phyloP scores from a whole-genome alignment of 37 sponge, comb jelly and placozoan genomes.

The Tethya wilhelma region DNA sequence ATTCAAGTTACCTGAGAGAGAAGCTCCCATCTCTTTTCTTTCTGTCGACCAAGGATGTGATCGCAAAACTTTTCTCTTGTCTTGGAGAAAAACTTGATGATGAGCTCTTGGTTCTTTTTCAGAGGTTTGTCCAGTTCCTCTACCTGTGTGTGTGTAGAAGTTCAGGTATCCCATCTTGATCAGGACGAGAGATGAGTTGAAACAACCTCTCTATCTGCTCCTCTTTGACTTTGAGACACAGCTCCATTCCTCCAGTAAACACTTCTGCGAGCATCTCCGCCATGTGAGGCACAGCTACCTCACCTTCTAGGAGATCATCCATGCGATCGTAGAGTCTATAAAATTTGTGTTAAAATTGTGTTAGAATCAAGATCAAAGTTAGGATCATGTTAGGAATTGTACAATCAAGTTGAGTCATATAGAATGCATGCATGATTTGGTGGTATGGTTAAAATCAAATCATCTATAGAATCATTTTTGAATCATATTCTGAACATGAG shows the following conservation, averaged over 20 bases:
- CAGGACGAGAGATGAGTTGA: constrained; percentile 1
- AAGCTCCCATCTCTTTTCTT: constrained; percentile 7
- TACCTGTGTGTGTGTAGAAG: constrained; percentile 64
- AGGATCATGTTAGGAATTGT: neutral
- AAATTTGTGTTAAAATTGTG: neutral
- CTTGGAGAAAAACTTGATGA: constrained; percentile 63
- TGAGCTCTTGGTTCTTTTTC: constrained; percentile 65
- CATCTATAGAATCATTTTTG: constrained; percentile 13
- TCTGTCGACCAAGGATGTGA: constrained; percentile 28
- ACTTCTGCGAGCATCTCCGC: constrained; percentile 16
- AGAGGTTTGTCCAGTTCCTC: constrained; percentile 67
- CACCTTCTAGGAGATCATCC: constrained; percentile 54
- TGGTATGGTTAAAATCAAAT: neutral
- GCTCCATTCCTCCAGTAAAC: constrained; percentile 21
- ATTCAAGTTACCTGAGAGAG: constrained; percentile 44
- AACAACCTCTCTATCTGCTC: constrained; percentile 48
- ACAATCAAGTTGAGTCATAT: neutral
- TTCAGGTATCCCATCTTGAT: constrained; percentile 33
- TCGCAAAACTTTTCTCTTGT: constrained; percentile 59
- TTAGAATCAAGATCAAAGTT: neutral
- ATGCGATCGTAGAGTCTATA: constrained; percentile 45
- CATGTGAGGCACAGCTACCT: neutral
- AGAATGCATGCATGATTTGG: constrained; percentile 3
- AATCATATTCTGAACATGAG: neutral
- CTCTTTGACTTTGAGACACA: constrained; percentile 19